Conservation (phyloP, 2,113 vertebrate genomes). For the Cepphus grylle region DNA sequence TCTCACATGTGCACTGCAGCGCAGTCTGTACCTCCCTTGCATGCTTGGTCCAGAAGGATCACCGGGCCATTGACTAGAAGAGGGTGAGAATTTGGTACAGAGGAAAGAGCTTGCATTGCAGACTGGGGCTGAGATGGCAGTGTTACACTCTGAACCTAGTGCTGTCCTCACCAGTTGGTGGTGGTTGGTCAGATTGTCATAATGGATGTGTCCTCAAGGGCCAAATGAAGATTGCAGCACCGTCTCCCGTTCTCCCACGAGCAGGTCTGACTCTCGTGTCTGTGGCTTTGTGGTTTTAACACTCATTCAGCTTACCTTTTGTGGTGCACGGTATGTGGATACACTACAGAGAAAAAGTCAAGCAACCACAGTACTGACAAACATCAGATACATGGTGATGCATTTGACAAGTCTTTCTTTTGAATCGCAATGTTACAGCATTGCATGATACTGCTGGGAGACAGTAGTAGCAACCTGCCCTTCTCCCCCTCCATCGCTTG, state of each 20-base stretch:
- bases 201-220: background rate
- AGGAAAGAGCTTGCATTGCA: background rate
- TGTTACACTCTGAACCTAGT: background rate
- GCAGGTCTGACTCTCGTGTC: background rate
- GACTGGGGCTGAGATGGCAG: background rate
- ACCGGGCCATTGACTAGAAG: accelerated
- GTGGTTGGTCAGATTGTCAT: background rate
- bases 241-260: background rate
- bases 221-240: background rate
- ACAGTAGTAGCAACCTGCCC: background rate
- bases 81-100: background rate
- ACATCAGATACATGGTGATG: background rate
- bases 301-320: background rate
- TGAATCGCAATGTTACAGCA: background rate
- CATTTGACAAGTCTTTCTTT: background rate
- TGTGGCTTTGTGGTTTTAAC: background rate
- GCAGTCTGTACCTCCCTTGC: background rate
- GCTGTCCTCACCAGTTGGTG: background rate
- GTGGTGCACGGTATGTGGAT: background rate
- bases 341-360: background rate
- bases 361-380: background rate
- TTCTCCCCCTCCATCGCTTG: background rate
- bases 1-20: background rate
- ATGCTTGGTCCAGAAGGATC: background rate
- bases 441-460: background rate